Conservation (phyloP, 2,113 vertebrate species). For the Nicator chloris region DNA sequence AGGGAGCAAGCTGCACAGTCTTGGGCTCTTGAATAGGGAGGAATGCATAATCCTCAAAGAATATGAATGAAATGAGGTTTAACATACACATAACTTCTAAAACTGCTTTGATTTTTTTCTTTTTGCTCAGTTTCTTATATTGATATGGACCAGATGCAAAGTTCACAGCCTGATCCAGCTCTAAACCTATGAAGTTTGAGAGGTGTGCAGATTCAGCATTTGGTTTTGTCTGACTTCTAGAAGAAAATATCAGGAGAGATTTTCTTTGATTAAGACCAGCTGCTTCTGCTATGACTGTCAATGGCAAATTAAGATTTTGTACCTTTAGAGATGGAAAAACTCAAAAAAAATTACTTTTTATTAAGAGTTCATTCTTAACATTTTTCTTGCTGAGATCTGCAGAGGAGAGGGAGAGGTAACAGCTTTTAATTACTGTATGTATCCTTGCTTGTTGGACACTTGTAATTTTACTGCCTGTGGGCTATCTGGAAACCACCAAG, state of each 20-base stretch:
- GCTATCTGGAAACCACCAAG: conserved; percentile 13
- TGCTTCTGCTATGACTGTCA: conserved; percentile 7
- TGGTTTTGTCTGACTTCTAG: neutral
- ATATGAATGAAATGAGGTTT: neutral
- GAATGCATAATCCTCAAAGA: neutral
- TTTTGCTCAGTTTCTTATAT: neutral
- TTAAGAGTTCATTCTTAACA: neutral
- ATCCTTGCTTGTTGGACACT: conserved; percentile 12
- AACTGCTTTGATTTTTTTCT: neutral
- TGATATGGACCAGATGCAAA: neutral
- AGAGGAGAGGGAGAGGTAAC: neutral
- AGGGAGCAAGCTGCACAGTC: neutral
- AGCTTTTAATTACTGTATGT: conserved; percentile 34
- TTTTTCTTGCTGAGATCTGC: conserved; percentile 2
- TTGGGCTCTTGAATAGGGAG: neutral
- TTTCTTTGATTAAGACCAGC: neutral
- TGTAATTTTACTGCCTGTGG: conserved; percentile 44
- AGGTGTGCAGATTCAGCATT: neutral
- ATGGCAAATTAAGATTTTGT: conserved; percentile 27
- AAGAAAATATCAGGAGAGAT: neutral
- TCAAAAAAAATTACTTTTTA: neutral
- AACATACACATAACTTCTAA: neutral
- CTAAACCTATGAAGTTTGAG: neutral
- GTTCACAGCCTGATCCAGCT: neutral
- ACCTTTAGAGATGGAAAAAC: conserved; percentile 24